Conservation (phyloP, 1,140 invertebrate genomes). For the Drosophila pandora region DNA sequence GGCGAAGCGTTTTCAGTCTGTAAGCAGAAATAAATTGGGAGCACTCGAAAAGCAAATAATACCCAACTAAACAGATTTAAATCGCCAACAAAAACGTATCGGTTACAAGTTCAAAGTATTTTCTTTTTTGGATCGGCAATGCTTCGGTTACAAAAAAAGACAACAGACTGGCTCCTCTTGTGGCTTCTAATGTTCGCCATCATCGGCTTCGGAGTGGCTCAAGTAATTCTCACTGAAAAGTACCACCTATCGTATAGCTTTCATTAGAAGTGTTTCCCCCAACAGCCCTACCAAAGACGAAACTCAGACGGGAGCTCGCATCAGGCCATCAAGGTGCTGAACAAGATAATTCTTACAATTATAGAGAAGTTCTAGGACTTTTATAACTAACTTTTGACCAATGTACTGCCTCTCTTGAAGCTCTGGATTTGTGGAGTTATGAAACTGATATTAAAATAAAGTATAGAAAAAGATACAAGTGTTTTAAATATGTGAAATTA, state of each 20-base stretch:
- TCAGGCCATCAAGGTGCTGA: neutral
- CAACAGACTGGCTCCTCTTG: neutral
- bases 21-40: constrained; percentile 68
- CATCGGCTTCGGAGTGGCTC: neutral
- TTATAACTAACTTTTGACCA: neutral
- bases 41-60: constrained; percentile 27
- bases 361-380: neutral
- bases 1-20: constrained; percentile 73
- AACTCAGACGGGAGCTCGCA: neutral
- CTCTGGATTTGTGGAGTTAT: neutral
- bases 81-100: constrained; percentile 40
- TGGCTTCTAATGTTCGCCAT: neutral
- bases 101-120: constrained; percentile 62
- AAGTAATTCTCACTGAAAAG: neutral
- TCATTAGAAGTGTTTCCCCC: neutral
- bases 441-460: too few species aligned
- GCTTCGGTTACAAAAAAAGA: neutral
- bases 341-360: constrained; percentile 1
- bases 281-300: constrained; percentile 1
- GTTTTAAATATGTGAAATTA: too few species aligned
- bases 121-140: neutral
- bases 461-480: too few species aligned
- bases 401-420: too few species aligned
- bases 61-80: constrained; percentile 41
- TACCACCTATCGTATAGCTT: neutral